Base-by-base conservation (phyloP, 2,797 vertebrate species). In the Leucoraja ocellata region DNA sequence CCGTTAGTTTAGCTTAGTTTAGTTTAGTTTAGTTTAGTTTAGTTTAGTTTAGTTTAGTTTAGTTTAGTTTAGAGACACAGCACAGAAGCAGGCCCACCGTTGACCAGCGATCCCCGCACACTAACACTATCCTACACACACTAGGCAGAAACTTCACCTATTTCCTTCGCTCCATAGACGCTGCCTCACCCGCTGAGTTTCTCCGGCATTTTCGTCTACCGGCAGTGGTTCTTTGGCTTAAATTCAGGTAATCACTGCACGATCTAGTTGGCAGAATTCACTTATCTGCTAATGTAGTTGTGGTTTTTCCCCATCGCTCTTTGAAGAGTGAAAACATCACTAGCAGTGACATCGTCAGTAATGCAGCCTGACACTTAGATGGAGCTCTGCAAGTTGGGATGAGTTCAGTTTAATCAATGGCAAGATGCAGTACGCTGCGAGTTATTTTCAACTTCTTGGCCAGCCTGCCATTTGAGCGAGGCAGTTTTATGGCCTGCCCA, bases 361-460 rank as follows among this genome's bases (percentile, higher is more conserved):
- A 93, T 96, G 94, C 94, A 93, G 95, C 96, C 93, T 95, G 94
- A 95, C 95, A 96, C 95, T 96, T 96, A 96, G 95, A 95, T 94
- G 96, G 96, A 95, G 96, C 93, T 95, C 95, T 95, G 95, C 94
- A 1, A 94, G 93, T 97, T 97, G 97, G 96, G 96, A 95, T 97
- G 97, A 95, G 97, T 98, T 97, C 81, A 95, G 97, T 97, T 98
- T 97, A 96, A 97, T 97, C 96, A 95, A 95, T 95, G 95, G 94
- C 93, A 94, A 97, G 96, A 97, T 97, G 96, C n/a, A 65, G 63
- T 32, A 68, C 18, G 14, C 68, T 32, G 94, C 94, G 93, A 94
- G 95, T 96, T 97, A 95, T 96, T 97, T 97, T 97, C 96, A 95
- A 94, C 94, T 95, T 93, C 94, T 94, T 93, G 94, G 96, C 95